Evolutionary conservation across 2,113 vertebrate species (phyloP), one percentile per base, ranked within the genome.

Genomic region (Limanda limanda): DNA sequence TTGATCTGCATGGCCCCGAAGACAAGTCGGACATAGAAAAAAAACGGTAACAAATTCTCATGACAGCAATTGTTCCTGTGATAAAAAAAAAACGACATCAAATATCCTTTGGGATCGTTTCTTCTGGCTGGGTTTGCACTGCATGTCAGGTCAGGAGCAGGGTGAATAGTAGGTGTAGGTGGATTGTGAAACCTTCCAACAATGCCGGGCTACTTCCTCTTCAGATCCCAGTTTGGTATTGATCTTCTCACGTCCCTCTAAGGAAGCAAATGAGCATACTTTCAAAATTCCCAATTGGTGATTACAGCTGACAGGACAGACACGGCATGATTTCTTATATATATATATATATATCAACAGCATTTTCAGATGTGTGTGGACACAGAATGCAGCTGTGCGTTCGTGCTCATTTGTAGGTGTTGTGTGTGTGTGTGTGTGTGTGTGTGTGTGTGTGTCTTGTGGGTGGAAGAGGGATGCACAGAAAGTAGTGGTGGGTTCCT

Each of bases 401-500:
- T 55, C 67, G 31, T 55, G 20, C 60, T 66, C 40, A 45, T 63
- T 62, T 23, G 9, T 40, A 23, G 20, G 58, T 24, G 52, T 21
- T 8, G 20, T 23, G 58, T 24, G 42, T 27, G 3, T n/a, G n/a
- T n/a, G n/a, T 18, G 6, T 37, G 7, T 47, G 20, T 21, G 42
- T 18, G 48, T 13, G 14, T n/a, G n/a, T 4, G 25, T 27, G 25
- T 27, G 25, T 27, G 25, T 27, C 25, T 3, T 55, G 27, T 35
- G 5, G 25, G 51, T 62, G 18, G 18, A 35, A 37, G 0, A 14
- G 12, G 15, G 9, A 76, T 76, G 23, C 48, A 80, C 67, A 60
- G 25, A 25, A 69, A 70, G 68, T 40, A 40, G 64, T 27, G 65
- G 21, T 25, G 4, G 45, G 21, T 57, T 45, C 37, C 37, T 59